phyloP scores from a whole-genome alignment of 2,888 invertebrate species.

The Drosophila mayaguana region DNA sequence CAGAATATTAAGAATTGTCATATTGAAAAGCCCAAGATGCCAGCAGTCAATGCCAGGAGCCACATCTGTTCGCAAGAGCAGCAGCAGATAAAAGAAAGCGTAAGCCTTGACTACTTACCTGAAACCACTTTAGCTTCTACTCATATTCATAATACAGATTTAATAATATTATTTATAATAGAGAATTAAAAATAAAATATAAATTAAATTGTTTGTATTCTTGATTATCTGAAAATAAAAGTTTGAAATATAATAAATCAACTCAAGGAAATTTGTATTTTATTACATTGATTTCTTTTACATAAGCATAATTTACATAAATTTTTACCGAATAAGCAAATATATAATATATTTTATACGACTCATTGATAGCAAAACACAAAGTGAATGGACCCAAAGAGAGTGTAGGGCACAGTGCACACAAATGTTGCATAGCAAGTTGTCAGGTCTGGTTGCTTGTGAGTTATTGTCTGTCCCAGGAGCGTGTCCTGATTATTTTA shows the following conservation, averaged over 20 bases:
- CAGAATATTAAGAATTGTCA: slow-evolving; percentile 81
- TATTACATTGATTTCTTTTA: too few relatives aligned
- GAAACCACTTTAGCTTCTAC: background rate
- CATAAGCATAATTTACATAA: background rate
- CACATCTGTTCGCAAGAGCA: slow-evolving; percentile 48
- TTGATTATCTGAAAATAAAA: background rate
- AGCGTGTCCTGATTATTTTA: slow-evolving; percentile 61
- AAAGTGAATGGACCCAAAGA: slow-evolving; percentile 1
- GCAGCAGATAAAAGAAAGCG: slow-evolving; percentile 1
- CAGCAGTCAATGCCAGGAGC: slow-evolving; percentile 57
- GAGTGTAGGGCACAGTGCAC: background rate
- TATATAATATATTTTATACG: background rate
- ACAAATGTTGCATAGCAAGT: slow-evolving; percentile 56
- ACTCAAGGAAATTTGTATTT: too few relatives aligned
- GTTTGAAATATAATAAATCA: too few relatives aligned
- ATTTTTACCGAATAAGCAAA: too few relatives aligned
- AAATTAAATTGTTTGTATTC: too few relatives aligned
- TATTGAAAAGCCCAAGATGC: slow-evolving; percentile 70
- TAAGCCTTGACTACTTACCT: background rate
- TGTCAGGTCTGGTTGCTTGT: slow-evolving; percentile 36
- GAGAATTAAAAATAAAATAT: too few relatives aligned
- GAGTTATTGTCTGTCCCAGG: slow-evolving; percentile 52
- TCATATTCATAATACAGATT: background rate
- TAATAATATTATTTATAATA: too few relatives aligned
- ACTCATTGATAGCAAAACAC: too few relatives aligned